These are phyloP conservation scores for Agrochola circellaris DNA, from an alignment of 2,888 invertebrate genomes.

Conservation along the genomic window DNA sequence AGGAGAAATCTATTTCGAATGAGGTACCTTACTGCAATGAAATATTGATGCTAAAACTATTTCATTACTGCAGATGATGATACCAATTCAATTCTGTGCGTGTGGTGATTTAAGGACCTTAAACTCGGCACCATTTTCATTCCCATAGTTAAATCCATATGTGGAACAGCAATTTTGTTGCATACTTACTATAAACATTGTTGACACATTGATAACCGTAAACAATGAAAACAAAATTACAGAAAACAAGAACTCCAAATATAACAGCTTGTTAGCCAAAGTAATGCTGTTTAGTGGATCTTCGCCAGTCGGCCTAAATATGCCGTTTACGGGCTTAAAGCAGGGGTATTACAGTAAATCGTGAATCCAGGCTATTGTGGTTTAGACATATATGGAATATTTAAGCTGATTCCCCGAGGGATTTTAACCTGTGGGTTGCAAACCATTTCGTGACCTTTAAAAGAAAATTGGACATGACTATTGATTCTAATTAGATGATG, in stretches of 20 bases:
- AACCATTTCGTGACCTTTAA: conserved; percentile 75
- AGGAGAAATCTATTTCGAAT: conserved; percentile 61
- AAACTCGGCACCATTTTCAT: neutral
- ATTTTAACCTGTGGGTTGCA: conserved; percentile 75
- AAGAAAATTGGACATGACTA: conserved; percentile 78
- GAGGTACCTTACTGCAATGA: conserved; percentile 29
- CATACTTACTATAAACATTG: conserved; percentile 34
- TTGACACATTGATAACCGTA: conserved; percentile 49
- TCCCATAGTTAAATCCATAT: conserved; percentile 40
- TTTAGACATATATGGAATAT: conserved; percentile 82
- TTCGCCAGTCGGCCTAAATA: conserved; percentile 64
- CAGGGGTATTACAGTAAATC: conserved; percentile 80
- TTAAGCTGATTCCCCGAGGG: conserved; percentile 73
- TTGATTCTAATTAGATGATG: conserved; percentile 77
- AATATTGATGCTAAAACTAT: conserved; percentile 43
- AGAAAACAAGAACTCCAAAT: conserved; percentile 53
- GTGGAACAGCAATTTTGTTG: conserved; percentile 21
- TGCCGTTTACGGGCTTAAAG: conserved; percentile 75
- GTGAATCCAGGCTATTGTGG: conserved; percentile 82
- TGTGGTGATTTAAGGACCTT: conserved; percentile 1
- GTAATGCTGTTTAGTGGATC: conserved; percentile 60
- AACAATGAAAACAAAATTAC: conserved; percentile 58
- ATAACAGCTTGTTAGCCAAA: conserved; percentile 65
- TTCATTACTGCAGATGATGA: conserved; percentile 5
- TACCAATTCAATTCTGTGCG: neutral